Base-by-base conservation (phyloP, 2,888 invertebrate species). In the Notodonta ziczac region DNA sequence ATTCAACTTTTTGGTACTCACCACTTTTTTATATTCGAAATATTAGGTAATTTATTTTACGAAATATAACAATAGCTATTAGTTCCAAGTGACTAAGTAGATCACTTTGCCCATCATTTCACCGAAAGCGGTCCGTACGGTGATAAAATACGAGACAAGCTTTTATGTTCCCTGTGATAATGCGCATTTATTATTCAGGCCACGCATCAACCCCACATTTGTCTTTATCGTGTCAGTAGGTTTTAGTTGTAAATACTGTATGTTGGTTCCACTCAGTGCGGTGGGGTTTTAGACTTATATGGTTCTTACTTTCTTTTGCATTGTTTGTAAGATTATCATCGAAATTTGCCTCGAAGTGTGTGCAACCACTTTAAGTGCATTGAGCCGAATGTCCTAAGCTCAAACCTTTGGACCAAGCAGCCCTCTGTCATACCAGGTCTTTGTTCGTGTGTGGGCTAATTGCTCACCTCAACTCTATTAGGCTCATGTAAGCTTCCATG, bases 101-200 rank as follows among this genome's bases (percentile, higher is more conserved):
- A 42, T 42, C 42, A 10, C 42, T 42, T 42, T 42, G 42, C 10
- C n/a, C 46, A 13, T n/a, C n/a, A 46, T 46, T 46, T 46, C 13
- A 46, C 46, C 46, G 46, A 46, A 13, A 46, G 46, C 9, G n/a
- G 46, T 35, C 46, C 4, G 46, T 46, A 46, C 46, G 46, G n/a
- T 46, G 46, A 46, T 46, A 46, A 46, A 46, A 46, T 46, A 46
- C 46, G 46, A 46, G 46, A 46, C 46, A 10, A 46, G 46, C 46
- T 5, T n/a, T 46, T 46, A n/a, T 46, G 46, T 46, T 46, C n/a
- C 46, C 46, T n/a, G n/a, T 46, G 46, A 46, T 46, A 46, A 46
- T 46, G 46, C 8, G 16, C 16, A 50, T 50, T 50, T 16, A 50
- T 50, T 50, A 50, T 50, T 50, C 50, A 50, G 16, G 16, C 9